Evolutionary conservation across 37 sponge, comb jelly and placozoan genomes (phyloP).

Genomic region (Axinella damicornis): DNA sequence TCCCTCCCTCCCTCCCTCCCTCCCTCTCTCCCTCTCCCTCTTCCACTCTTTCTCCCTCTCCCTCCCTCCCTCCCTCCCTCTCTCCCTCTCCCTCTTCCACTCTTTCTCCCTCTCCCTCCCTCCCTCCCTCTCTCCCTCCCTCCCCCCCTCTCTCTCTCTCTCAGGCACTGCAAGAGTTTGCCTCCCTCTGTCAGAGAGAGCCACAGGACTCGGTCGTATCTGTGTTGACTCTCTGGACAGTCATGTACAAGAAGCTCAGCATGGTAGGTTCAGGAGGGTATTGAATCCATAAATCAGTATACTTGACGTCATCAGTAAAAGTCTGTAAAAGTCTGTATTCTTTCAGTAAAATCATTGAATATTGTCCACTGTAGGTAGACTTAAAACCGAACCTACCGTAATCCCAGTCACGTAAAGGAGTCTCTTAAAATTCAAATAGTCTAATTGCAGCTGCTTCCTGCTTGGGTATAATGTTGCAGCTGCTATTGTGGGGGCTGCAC

Average conservation of each 20-base stretch:
- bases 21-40: conserved; percentile 56
- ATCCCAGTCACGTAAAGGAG: too few relatives aligned
- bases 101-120: neutral
- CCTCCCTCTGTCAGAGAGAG: conserved; percentile 32
- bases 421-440: too few relatives aligned
- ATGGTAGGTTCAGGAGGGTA: conserved; percentile 22
- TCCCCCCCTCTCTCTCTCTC: neutral
- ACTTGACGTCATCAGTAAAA: too few relatives aligned
- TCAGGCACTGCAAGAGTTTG: conserved; percentile 73
- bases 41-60: too few relatives aligned
- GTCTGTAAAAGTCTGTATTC: too few relatives aligned
- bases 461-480: too few relatives aligned
- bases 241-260: conserved; percentile 75
- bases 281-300: too few relatives aligned
- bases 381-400: too few relatives aligned
- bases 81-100: neutral
- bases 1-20: neutral
- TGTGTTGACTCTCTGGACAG: conserved; percentile 48
- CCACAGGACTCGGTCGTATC: conserved; percentile 7
- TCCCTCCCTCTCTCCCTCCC: neutral
- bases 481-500: too few relatives aligned
- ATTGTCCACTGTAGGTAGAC: too few relatives aligned
- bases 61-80: neutral
- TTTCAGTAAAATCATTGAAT: too few relatives aligned
- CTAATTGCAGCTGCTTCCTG: too few relatives aligned